Evolutionary conservation across 2,797 vertebrate species (phyloP), one percentile per base, ranked within the genome.

Genomic region (Alca torda): DNA sequence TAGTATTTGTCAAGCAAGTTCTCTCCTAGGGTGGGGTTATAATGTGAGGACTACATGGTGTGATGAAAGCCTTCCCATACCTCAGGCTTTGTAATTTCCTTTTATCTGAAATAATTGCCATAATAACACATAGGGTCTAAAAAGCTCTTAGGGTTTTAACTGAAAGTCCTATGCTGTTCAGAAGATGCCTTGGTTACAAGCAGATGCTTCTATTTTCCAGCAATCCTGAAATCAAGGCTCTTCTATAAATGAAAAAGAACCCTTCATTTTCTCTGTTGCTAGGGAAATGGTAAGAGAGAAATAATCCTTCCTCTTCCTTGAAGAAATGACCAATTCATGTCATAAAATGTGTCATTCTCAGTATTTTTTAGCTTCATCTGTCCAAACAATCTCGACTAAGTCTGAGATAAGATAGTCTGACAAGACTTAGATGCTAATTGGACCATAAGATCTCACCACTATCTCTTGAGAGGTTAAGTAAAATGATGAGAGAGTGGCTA

Each of bases 41-140:
- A 67, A 43, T 65, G 63, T 33, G 46, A 45, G 8, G n/a, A 18
- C 48, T 94, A 35, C 8, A 14, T 46, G 39, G 25, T 84, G 43
- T 57, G 68, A 81, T 81, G 81, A 93, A 91, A 89, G 48, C 41
- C 51, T 87, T 93, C 39, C 18, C 57, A 48, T 72, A 93, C 56
- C 68, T 87, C 56, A 50, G 75, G 57, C 61, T 65, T 85, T 87
- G 41, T 86, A 33, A 86, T 78, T 82, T 75, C 26, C 51, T 87
- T 95, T 90, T 84, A 51, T 73, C 59, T 93, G 79, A 77, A 92
- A 87, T 95, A 92, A 87, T 94, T 92, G 81, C 24, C 24, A 31
- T 84, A 89, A 59, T 85, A 80, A 85, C 78, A 72, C 39, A 28
- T 63, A 75, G 75, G 20, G 59, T 75, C 70, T 89, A 81, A 87